Evolutionary conservation across 2,113 vertebrate genomes (phyloP), one percentile per base, ranked within the genome.

Genomic region (Rattus rattus): DNA sequence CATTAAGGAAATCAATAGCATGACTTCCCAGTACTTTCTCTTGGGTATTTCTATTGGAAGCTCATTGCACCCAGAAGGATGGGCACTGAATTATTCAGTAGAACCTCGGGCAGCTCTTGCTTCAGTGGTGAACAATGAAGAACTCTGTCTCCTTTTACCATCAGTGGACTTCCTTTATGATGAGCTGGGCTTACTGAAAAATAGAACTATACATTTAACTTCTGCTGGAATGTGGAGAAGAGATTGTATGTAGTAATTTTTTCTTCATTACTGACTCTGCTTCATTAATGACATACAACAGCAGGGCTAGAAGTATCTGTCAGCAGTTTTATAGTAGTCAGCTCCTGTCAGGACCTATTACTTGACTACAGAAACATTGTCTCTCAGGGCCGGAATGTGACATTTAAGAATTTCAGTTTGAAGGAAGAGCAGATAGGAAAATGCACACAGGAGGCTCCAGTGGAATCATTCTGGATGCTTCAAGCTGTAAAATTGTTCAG

Each of bases 1-100:
- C 92, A 95, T 97, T 97, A 95, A 97, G 97, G 79, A 96, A 98
- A 96, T 95, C 54, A 33, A 49, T 47, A 90, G 94, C 88, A 36
- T 59, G 73, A 97, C 69, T 96, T 97, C 91, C 96, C 7, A 95
- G 47, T 91, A 61, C n/a, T 67, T 97, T 97, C 93, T 93, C 10
- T 56, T 91, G 81, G 36, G 47, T 96, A 28, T 98, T 98, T 90
- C 95, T 96, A 4, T 70, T 96, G 84, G 54, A 98, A 92, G 47
- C 91, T 95, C 76, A 52, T 95, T 79, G 96, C 95, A 97, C 86
- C 84, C 75, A 67, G 20, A 54, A 98, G 83, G 75, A 88, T 92
- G 97, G 75, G 65, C 16, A 77, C 33, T 98, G 87, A 98, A 97
- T 98, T 97, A 98, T 98, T 98, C 96, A 97, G 22, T 6, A 93